Conservation (phyloP, 2,888 invertebrate species). For the Scaptodrosophila latifasciaeformis region DNA sequence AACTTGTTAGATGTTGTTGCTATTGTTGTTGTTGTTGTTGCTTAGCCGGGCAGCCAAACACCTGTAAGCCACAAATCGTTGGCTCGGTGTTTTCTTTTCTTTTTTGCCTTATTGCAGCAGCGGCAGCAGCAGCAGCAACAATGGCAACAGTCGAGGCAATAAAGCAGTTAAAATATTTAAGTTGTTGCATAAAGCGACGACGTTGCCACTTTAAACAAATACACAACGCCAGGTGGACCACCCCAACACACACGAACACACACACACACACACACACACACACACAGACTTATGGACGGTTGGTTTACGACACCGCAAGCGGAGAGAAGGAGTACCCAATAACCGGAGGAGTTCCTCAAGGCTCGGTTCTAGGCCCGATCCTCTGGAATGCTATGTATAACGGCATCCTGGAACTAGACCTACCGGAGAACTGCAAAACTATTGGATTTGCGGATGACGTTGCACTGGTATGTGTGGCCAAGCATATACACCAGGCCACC, state of each 20-base stretch:
- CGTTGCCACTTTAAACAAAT: conserved; percentile 43
- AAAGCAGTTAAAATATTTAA: conserved; percentile 57
- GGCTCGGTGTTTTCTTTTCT: conserved; percentile 31
- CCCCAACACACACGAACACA: conserved; percentile 16
- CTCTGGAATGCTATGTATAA: too few relatives aligned
- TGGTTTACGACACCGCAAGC: too few relatives aligned
- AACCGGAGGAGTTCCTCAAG: too few relatives aligned
- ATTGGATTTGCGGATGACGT: too few relatives aligned
- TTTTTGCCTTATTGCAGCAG: conserved; percentile 14
- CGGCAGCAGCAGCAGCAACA: conserved; percentile 16
- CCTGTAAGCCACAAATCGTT: conserved; percentile 68
- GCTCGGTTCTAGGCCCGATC: too few relatives aligned
- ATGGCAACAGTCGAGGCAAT: conserved; percentile 29
- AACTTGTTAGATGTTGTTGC: conserved; percentile 23
- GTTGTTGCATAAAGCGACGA: conserved; percentile 60
- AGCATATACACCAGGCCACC: background rate
- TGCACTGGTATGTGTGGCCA: too few relatives aligned
- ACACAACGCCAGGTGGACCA: too few relatives aligned
- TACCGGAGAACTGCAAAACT: too few relatives aligned
- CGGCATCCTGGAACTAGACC: too few relatives aligned
- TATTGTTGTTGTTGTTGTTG: conserved; percentile 18
- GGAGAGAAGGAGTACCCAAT: too few relatives aligned
- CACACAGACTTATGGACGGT: too few relatives aligned
- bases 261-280: conserved; percentile 1
- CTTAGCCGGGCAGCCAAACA: conserved; percentile 43